These are phyloP conservation scores for Hermaeophaga mercurialis DNA, from an alignment of 2,888 invertebrate genomes.

Conservation along the genomic window DNA sequence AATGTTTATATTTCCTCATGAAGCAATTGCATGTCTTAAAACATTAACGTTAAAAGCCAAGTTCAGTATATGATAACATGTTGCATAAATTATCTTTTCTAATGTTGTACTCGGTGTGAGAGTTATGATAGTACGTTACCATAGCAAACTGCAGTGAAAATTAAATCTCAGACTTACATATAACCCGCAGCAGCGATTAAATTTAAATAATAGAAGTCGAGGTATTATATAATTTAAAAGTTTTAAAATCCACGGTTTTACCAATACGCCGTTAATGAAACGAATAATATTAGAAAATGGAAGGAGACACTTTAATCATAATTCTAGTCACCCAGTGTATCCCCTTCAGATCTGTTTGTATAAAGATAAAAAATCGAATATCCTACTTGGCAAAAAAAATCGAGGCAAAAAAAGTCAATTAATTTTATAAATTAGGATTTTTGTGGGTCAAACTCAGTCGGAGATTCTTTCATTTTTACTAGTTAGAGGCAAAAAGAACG, in stretches of 20 bases:
- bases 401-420: neutral
- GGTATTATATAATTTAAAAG: too few relatives aligned
- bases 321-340: too few relatives aligned
- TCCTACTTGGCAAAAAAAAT: too few relatives aligned
- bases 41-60: neutral
- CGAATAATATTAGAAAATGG: too few relatives aligned
- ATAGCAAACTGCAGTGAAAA: neutral
- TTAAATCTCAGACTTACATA: too few relatives aligned
- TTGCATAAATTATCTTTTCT: neutral
- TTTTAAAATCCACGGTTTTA: too few relatives aligned
- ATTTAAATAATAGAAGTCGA: too few relatives aligned
- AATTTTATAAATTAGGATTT: conserved; percentile 2
- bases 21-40: neutral
- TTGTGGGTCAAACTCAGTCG: neutral
- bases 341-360: too few relatives aligned
- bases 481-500: neutral
- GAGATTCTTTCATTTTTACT: neutral
- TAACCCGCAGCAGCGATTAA: too few relatives aligned
- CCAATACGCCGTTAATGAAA: too few relatives aligned
- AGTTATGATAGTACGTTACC: neutral
- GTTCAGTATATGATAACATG: neutral
- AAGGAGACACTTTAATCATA: too few relatives aligned
- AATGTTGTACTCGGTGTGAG: neutral
- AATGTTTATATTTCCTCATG: neutral
- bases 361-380: too few relatives aligned